Conservation (phyloP, 53 echinoderm and acorn worm genomes). For the Paelopatides confundens region DNA sequence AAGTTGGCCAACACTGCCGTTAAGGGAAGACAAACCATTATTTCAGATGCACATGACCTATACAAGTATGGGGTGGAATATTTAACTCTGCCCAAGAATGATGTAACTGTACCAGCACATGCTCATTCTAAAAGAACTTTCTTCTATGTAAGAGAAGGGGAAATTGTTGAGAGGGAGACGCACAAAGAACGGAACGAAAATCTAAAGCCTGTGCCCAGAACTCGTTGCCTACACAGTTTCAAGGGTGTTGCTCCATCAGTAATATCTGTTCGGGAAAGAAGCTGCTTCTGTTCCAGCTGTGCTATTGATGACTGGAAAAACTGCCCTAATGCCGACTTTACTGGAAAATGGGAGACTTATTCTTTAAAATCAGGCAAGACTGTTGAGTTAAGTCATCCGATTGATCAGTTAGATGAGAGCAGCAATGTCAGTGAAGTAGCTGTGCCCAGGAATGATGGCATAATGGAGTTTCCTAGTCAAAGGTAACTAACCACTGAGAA, state of each 20-base stretch:
- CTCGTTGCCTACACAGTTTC: not conserved
- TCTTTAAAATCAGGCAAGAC: too few relatives aligned
- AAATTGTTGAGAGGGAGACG: not conserved
- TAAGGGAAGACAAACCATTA: not conserved
- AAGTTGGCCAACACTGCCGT: not conserved
- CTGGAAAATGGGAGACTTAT: too few relatives aligned
- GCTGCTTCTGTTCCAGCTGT: conserved; percentile 17
- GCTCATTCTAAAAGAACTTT: not conserved
- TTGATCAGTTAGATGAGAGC: too few relatives aligned
- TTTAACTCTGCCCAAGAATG: not conserved
- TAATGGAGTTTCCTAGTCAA: too few relatives aligned
- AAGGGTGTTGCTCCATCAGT: not conserved
- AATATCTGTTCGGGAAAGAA: not conserved
- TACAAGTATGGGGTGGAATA: not conserved
- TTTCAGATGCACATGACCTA: conserved; percentile 4
- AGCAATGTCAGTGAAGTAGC: too few relatives aligned
- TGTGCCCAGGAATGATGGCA: too few relatives aligned
- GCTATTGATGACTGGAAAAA: too few relatives aligned
- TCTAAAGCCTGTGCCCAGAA: not conserved
- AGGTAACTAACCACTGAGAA: too few relatives aligned
- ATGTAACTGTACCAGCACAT: not conserved
- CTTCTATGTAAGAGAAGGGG: not conserved
- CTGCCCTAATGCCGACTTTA: too few relatives aligned
- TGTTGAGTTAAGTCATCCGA: too few relatives aligned
- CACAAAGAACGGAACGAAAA: not conserved